Conservation (phyloP, 2,797 vertebrate species). For the Vespertilio murinus region DNA sequence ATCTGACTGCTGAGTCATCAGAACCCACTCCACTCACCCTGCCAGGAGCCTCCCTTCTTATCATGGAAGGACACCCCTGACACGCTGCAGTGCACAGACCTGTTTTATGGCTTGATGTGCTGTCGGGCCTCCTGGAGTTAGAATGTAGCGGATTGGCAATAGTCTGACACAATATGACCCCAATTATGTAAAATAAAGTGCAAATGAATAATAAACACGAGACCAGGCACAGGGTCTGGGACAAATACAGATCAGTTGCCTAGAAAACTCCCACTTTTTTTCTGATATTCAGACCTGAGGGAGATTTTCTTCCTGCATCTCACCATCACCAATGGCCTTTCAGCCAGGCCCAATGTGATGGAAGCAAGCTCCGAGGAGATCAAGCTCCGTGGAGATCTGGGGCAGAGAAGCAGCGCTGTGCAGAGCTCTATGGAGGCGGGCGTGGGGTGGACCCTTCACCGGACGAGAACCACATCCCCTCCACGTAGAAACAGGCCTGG, state of each 20-base stretch:
- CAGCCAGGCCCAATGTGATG: background rate
- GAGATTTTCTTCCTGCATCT: background rate
- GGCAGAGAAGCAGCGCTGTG: background rate
- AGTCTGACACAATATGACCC: background rate
- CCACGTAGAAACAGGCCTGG: background rate
- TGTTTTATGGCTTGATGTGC: background rate
- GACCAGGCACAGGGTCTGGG: background rate
- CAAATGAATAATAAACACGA: background rate
- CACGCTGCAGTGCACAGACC: no score
- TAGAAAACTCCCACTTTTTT: background rate
- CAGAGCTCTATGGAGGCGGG: background rate
- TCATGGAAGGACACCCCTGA: background rate
- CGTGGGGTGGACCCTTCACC: background rate
- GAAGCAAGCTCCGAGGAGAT: background rate
- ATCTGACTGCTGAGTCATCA: background rate
- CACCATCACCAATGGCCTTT: background rate
- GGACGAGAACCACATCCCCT: background rate
- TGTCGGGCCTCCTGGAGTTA: background rate
- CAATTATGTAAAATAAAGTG: background rate
- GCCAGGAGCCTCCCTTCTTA: background rate
- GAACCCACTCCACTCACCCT: background rate
- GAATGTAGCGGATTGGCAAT: background rate
- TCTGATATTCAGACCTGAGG: background rate
- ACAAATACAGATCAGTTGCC: background rate
- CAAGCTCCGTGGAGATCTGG: background rate